Base-by-base conservation (phyloP, 2,888 invertebrate species). In the Brachypalpus laphriformis region DNA sequence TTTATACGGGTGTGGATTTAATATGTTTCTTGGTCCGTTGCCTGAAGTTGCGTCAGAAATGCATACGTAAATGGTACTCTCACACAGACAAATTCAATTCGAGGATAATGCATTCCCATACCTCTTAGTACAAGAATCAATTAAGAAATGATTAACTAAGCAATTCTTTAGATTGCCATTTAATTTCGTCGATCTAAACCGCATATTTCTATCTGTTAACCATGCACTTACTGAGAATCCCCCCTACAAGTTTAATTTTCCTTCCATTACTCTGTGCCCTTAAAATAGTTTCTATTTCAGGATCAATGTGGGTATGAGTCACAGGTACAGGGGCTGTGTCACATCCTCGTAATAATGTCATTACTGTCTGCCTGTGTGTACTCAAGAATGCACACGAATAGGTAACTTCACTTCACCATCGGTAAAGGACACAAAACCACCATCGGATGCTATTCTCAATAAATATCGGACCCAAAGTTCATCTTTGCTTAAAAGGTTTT, bases 231-330 rank as follows among this genome's bases (percentile, higher is more conserved):
- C 49, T 9, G 16, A 6, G 11, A 20, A n/a, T 20, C 11, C 16
- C 18, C 18, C 34, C n/a, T 18, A 16, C 22, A 22, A 40, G 40
- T 25, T 42, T 4, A 37, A 61, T 40, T 54, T 42, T 14, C 31
- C 42, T 42, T 51, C 37, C 42, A 47, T 14, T 22, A 11, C 9
- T 45, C 22, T 34, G 8, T 34, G 25, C 25, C 25, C 65, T 66
- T 34, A 66, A 61, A 74, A 81, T 54, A 74, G 74, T 74, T 68
- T 74, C 68, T 81, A 75, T 81, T 81, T 66, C 25, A 18, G 51
- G 22, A 31, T 31, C 59, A 76, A 28, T 51, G 14, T 28, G 25
- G 5, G n/a, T n/a, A 25, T 25, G 3, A 5, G 25, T 4, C 5
- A 25, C 20, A 14, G 11, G 5, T 68, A 42, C 51, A 25, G 25